Percentiles rank a stretch among this genome's conserved stretches.
These are phyloP conservation scores for Neosilurus mollespiculum DNA, from an alignment of 2,797 vertebrate species.

Conservation along the genomic window DNA sequence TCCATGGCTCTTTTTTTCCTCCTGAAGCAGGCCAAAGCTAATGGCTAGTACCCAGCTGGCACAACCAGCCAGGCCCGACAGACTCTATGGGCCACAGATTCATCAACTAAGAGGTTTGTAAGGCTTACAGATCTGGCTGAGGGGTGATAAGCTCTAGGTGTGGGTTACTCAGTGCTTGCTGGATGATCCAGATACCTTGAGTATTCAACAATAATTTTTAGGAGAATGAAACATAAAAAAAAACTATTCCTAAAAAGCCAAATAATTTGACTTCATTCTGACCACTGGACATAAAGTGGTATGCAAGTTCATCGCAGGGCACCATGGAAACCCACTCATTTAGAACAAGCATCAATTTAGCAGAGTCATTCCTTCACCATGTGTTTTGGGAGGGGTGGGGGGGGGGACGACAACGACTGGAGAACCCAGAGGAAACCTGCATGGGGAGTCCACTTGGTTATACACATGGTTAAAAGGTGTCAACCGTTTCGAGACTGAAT, in stretches of 20 bases:
- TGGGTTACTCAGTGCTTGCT: constrained; percentile 44
- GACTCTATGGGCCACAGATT: constrained; percentile 65
- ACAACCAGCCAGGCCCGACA: constrained; percentile 52
- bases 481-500: too few relatives aligned
- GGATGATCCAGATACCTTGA: constrained; percentile 29
- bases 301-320: neutral
- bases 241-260: neutral
- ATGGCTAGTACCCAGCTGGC: constrained; percentile 73
- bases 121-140: constrained; percentile 65
- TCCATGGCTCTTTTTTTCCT: constrained; percentile 63
- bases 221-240: neutral
- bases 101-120: constrained; percentile 62
- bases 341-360: neutral
- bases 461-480: too few relatives aligned
- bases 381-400: neutral
- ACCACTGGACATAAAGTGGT: neutral
- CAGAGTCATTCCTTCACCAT: neutral
- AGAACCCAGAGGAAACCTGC: neutral
- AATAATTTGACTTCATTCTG: too few relatives aligned
- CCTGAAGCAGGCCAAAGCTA: constrained; percentile 61
- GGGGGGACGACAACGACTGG: too few relatives aligned
- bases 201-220: constrained; percentile 22
- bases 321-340: neutral
- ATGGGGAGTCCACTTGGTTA: neutral
- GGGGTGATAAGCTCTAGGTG: constrained; percentile 65